These are phyloP conservation scores for Microplitis deprimator DNA, from an alignment of 2,888 invertebrate genomes.

Conservation along the genomic window DNA sequence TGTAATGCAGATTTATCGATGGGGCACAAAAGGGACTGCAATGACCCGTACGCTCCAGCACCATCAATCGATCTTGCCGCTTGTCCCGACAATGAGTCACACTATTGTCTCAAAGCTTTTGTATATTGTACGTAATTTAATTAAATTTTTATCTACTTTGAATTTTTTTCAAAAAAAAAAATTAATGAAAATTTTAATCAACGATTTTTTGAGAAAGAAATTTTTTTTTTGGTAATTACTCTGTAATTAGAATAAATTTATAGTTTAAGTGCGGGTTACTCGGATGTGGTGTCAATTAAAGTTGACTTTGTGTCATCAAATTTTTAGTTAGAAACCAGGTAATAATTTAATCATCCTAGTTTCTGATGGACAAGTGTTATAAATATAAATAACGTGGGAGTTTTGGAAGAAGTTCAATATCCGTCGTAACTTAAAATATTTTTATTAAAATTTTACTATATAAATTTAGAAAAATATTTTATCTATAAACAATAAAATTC, in stretches of 20 bases:
- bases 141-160: neutral
- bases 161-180: neutral
- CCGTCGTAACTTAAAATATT: no score
- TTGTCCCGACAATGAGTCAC: slow-evolving; percentile 56
- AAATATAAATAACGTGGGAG: no score
- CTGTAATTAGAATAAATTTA: no score
- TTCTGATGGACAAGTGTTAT: neutral
- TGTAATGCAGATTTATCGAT: slow-evolving; percentile 57
- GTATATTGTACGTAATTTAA: slow-evolving; percentile 55
- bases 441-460: no score
- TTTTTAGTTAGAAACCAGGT: neutral
- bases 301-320: neutral
- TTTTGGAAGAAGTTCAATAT: no score
- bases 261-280: no score
- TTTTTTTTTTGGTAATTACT: no score
- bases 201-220: no score
- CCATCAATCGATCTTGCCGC: slow-evolving; percentile 51
- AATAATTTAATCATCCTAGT: neutral
- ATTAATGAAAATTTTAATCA: neutral
- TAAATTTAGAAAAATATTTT: neutral
- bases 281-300: no score
- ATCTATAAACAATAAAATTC: neutral
- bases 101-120: slow-evolving; percentile 58
- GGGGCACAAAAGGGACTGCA: slow-evolving; percentile 55
- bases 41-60: slow-evolving; percentile 57